Conservation (phyloP, 2,797 vertebrate species). For the Halcyon leucocephala region DNA sequence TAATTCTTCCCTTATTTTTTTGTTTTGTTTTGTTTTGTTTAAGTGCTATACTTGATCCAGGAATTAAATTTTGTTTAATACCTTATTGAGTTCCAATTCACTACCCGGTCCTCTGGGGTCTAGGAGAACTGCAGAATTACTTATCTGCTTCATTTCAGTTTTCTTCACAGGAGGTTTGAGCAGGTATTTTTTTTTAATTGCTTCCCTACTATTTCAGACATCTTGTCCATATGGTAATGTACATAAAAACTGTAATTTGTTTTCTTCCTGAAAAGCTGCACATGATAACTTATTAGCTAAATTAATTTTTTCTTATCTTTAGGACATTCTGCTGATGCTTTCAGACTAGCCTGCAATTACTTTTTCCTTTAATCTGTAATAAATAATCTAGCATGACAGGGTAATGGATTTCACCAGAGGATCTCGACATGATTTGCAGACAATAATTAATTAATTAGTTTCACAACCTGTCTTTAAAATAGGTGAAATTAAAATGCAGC, state of each 20-base stretch:
- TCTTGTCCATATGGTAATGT: not conserved
- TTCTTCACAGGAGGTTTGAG: not conserved
- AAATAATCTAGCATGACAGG: not conserved
- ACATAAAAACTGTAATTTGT: conserved; percentile 10
- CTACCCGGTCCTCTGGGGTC: not conserved
- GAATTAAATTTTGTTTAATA: not conserved
- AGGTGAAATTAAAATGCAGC: conserved; percentile 22
- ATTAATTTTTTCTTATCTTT: conserved; percentile 31
- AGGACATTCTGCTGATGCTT: conserved; percentile 11
- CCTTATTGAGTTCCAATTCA: not conserved
- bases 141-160: conserved; percentile 29
- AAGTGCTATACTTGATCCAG: not conserved
- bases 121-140: not conserved
- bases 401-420: conserved; percentile 48
- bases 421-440: conserved; percentile 11
- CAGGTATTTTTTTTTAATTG: not conserved
- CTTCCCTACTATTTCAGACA: not conserved
- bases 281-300: not conserved
- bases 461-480: conserved; percentile 46
- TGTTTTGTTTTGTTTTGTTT: too few relatives aligned
- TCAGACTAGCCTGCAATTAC: not conserved
- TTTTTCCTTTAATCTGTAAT: conserved; percentile 13
- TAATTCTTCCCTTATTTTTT: not conserved
- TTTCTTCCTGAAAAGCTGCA: conserved; percentile 42
- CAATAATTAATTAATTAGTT: conserved; percentile 61